Base-by-base conservation (phyloP, 2,888 invertebrate genomes). In the Epinotia ramella region DNA sequence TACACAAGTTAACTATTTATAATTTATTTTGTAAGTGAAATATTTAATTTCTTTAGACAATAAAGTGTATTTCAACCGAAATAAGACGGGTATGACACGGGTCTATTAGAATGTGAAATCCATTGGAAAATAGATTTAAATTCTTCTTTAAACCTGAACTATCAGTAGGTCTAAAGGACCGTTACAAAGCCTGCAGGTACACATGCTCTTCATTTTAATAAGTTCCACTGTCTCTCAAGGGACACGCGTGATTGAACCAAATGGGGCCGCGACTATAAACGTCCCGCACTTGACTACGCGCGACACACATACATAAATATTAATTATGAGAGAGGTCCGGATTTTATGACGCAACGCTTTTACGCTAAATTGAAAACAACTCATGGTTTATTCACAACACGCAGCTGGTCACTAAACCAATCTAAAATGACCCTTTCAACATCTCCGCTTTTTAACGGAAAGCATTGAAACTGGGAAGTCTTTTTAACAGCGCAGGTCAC, bases 341-440 rank as follows among this genome's bases (percentile, higher is more conserved):
- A 87, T 87, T 92, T 92, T 93, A 92, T 91, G 91, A 91, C 91
- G 80, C 82, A 88, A 92, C 88, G 92, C 93, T 93, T 92, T 93
- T 91, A 92, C 92, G 91, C 89, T 86, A 91, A 93, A 93, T 93
- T 93, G 92, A 93, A 93, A 92, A 93, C 92, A 92, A 88, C 91
- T 93, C 93, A 93, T 93, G 92, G 91, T 91, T 93, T 92, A 93
- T 93, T 93, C 93, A 93, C 88, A 84, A 85, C 91, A 85, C 84
- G 88, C 82, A 83, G 33, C 40, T 9, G 40, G 86, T 86, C 83
- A 78, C 78, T 78, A 79, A 78, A 78, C 92, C 91, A 91, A 83
- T 83, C 79, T 86, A 86, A 79, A 80, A 75, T 84, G 89, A 85
- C 77, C 89, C 80, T 78, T 85, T 85, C 83, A 86, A 87, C 85